These are phyloP conservation scores for Panthera tigris DNA, from an alignment of 2,113 vertebrate genomes.

Conservation along the genomic window DNA sequence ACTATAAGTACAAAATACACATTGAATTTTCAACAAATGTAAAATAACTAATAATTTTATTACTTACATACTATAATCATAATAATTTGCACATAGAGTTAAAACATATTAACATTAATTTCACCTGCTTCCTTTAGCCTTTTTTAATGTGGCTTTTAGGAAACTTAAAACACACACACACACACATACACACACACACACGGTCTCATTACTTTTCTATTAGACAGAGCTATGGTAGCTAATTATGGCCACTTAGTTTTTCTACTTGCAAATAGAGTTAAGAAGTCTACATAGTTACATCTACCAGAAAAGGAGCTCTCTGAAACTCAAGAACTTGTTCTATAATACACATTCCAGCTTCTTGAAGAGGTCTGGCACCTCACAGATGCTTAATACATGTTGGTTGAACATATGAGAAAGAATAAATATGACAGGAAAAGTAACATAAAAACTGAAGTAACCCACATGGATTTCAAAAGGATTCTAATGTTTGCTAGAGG, in stretches of 20 bases:
- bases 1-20: too few relatives aligned
- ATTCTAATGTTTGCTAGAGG: neutral
- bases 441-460: neutral
- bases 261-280: neutral
- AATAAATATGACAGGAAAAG: neutral
- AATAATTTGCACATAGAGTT: neutral
- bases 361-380: neutral
- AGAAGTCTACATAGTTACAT: neutral
- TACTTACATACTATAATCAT: neutral
- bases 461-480: neutral
- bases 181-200: neutral
- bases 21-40: neutral
- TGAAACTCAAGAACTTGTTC: neutral
- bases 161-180: neutral
- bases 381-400: neutral
- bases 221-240: neutral
- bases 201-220: neutral
- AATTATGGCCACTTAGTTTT: neutral
- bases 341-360: neutral
- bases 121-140: neutral
- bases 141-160: neutral
- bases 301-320: neutral
- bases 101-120: neutral
- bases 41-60: neutral
- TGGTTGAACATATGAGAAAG: neutral